Evolutionary conservation across 2,888 invertebrate genomes (phyloP), one percentile per base, ranked within the genome.

Genomic region (Zaprionus obscuricornis): DNA sequence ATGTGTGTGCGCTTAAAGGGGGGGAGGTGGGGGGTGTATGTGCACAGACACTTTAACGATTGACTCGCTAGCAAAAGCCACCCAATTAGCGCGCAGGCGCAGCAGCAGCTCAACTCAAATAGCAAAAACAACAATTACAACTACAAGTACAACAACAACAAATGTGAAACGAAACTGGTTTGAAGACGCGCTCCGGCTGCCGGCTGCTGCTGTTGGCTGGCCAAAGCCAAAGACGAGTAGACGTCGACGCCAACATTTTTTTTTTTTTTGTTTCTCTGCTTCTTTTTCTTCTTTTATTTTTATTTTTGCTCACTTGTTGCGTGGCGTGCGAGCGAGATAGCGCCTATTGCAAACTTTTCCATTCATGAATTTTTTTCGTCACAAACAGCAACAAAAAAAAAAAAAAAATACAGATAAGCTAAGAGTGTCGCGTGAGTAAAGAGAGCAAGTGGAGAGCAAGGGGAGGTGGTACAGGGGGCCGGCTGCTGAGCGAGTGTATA

Each of bases 341-440:
- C 17, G 24, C n/a, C 45, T 36, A 59, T 81, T 81, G 85, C 85
- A 85, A 81, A 85, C 74, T 78, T 78, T 78, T 78, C 85, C 78
- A 78, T 78, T 78, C 85, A 78, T 85, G 78, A 85, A 74, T 82
- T 74, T 81, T 49, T 20, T 46, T 16, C 7, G 7, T 34, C 2
- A n/a, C n/a, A n/a, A n/a, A n/a, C n/a, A n/a, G n/a, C n/a, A n/a
- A n/a, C n/a, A n/a, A n/a, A n/a, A n/a, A n/a, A n/a, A n/a, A n/a
- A n/a, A n/a, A n/a, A n/a, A n/a, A n/a, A n/a, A n/a, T n/a, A n/a
- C n/a, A n/a, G n/a, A n/a, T n/a, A n/a, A n/a, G n/a, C n/a, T n/a
- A n/a, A n/a, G n/a, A n/a, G n/a, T n/a, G n/a, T n/a, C n/a, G 7
- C 16, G 13, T 26, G 7, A n/a, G n/a, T n/a, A n/a, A n/a, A n/a